Base-by-base conservation (phyloP, 2,797 vertebrate species). In the Intellagama lesueurii region DNA sequence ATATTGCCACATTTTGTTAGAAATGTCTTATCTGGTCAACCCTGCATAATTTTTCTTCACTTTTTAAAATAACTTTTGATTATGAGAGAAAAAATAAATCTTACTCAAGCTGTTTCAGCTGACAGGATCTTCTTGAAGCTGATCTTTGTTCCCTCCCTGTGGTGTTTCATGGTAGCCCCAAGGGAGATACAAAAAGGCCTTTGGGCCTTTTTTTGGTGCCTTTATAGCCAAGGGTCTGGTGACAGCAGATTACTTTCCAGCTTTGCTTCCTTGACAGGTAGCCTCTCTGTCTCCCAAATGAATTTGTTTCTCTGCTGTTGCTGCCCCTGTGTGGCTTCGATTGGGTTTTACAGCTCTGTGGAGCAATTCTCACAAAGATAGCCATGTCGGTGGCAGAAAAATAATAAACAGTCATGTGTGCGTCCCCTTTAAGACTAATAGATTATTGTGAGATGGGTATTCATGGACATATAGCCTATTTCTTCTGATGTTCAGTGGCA, bases 281-380 rank as follows among this genome's bases (percentile, higher is more conserved):
- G 26, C 11, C 32, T 28, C 8, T 1, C 64, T 19, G n/a, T n/a
- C 26, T 40, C 7, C 22, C 47, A 24, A 60, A 22, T 82, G 32
- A 72, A 78, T 14, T 19, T 4, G 19, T 47, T 86, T 77, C 64
- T 81, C 90, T 40, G 14, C 35, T 64, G 22, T 75, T 85, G 87
- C 82, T 89, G 77, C 87, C 83, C 73, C 30, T 78, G 60, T 47
- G 72, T 82, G 87, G 83, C 35, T 72, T 52, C 78, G 32, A 47
- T 16, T 47, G 8, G 40, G 8, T 30, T 77, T 66, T 70, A 19
- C 70, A 32, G 56, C 16, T 70, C 30, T 70, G 26, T 44, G 11
- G 4, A 47, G 49, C 35, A 9, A 9, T 56, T 56, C 12, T 14
- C 52, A 56, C 52, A 56, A 52, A 8, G 52, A 9, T 56, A 14